phyloP scores from a whole-genome alignment of 2,797 vertebrate genomes.

The Petrocephalus sullivani region DNA sequence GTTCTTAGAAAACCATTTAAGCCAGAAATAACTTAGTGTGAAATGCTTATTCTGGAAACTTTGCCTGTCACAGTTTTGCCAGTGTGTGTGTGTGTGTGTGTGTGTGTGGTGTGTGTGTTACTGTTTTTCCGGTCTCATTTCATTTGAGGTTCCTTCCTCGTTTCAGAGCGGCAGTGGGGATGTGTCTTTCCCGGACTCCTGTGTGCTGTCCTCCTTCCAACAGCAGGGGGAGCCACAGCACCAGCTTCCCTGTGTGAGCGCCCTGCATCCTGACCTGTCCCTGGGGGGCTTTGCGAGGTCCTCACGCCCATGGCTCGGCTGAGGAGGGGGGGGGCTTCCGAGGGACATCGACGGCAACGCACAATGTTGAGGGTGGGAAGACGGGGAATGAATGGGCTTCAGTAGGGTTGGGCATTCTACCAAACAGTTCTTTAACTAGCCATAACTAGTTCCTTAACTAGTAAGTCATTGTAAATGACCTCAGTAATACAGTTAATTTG shows the following conservation, averaged over 20 bases:
- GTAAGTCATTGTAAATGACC: no score
- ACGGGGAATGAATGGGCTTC: neutral
- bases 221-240: slow-evolving; percentile 54
- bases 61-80: neutral
- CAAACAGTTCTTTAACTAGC: no score
- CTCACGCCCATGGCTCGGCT: slow-evolving; percentile 34
- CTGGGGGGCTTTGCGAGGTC: slow-evolving; percentile 63
- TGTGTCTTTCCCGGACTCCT: slow-evolving; percentile 53
- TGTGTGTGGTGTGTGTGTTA: neutral
- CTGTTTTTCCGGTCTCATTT: neutral
- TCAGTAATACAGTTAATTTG: no score
- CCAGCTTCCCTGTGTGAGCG: slow-evolving; percentile 51
- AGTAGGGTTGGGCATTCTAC: no score
- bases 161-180: slow-evolving; percentile 60
- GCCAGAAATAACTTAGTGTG: neutral
- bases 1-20: neutral
- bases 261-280: slow-evolving; percentile 60
- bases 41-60: neutral
- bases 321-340: neutral
- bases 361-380: neutral
- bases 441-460: no score
- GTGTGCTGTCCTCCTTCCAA: slow-evolving; percentile 45
- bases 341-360: neutral
- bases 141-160: slow-evolving; percentile 29
- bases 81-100: neutral